Conservation (phyloP, 2,888 invertebrate species). For the Branchipolynoe longqiensis region DNA sequence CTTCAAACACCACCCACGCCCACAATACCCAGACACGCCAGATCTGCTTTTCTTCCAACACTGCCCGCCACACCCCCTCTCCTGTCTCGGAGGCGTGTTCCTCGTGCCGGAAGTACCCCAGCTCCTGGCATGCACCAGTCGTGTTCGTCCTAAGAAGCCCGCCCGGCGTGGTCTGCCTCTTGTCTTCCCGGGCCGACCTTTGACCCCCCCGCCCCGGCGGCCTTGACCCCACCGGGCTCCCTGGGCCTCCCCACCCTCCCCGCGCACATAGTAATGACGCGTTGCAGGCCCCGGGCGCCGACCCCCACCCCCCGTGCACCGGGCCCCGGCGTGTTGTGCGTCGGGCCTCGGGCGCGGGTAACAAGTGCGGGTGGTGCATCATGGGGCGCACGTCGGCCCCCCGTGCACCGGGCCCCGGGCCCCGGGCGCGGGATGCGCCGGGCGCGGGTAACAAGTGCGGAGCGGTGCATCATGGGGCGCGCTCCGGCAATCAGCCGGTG, state of each 20-base stretch:
- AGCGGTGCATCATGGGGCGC: too few species aligned
- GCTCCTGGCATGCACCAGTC: too few species aligned
- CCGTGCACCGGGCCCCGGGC: neutral
- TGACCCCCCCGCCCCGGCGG: constrained; percentile 7
- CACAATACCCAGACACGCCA: too few species aligned
- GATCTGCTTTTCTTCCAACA: neutral
- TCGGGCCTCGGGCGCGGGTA: too few species aligned
- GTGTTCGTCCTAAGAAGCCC: too few species aligned
- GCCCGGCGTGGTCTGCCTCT: neutral
- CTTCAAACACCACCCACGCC: too few species aligned
- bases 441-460: neutral
- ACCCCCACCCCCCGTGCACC: neutral
- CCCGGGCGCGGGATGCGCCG: neutral
- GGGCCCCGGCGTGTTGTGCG: too few species aligned
- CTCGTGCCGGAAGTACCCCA: neutral
- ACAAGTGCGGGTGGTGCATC: constrained; percentile 20
- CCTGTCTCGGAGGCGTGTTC: neutral
- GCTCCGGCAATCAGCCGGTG: too few species aligned
- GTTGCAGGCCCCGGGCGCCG: neutral
- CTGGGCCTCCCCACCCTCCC: neutral
- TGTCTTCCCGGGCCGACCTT: constrained; percentile 11
- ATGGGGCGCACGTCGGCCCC: too few species aligned
- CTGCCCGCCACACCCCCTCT: neutral
- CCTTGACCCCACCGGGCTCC: neutral
- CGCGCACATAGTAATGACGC: constrained; percentile 29